These are phyloP conservation scores for Mus spicilegus DNA, from an alignment of 2,113 vertebrate genomes.

Conservation along the genomic window DNA sequence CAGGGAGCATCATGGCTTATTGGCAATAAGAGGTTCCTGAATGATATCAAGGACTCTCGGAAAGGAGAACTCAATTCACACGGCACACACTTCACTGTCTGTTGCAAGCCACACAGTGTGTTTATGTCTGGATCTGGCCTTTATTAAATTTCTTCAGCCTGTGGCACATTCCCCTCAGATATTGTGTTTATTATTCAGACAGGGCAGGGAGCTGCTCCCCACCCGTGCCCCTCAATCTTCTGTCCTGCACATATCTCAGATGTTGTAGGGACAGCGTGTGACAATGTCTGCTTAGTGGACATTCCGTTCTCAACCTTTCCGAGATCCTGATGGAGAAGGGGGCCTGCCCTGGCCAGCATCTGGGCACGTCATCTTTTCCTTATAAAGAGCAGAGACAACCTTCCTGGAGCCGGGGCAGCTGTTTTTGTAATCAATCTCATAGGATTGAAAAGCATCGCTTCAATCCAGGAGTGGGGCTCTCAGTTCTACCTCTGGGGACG, in stretches of 20 bases:
- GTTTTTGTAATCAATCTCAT: constrained; percentile 81
- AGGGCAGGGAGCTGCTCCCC: constrained; percentile 67
- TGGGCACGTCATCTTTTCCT: constrained; percentile 82
- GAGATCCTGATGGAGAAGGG: constrained; percentile 68
- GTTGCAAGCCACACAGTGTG: constrained; percentile 81
- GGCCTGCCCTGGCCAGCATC: constrained; percentile 70
- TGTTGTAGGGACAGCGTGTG: constrained; percentile 77
- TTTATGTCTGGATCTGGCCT: constrained; percentile 81
- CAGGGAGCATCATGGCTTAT: background rate
- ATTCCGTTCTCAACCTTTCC: constrained; percentile 38
- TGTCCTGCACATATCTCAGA: constrained; percentile 75
- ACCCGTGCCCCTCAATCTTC: constrained; percentile 55
- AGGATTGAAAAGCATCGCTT: constrained; percentile 63
- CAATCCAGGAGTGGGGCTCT: constrained; percentile 2
- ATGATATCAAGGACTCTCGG: constrained; percentile 70
- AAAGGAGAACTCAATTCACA: constrained; percentile 79
- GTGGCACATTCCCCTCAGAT: constrained; percentile 80
- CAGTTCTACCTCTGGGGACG: background rate
- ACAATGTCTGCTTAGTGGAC: constrained; percentile 61
- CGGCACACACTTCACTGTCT: constrained; percentile 75
- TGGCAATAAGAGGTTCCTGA: constrained; percentile 45
- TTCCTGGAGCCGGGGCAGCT: constrained; percentile 75
- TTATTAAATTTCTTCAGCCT: constrained; percentile 81
- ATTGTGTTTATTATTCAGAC: constrained; percentile 75
- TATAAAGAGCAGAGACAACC: constrained; percentile 69